These are phyloP conservation scores for Crocuta crocuta DNA, from an alignment of 2,113 vertebrate species.

Conservation along the genomic window DNA sequence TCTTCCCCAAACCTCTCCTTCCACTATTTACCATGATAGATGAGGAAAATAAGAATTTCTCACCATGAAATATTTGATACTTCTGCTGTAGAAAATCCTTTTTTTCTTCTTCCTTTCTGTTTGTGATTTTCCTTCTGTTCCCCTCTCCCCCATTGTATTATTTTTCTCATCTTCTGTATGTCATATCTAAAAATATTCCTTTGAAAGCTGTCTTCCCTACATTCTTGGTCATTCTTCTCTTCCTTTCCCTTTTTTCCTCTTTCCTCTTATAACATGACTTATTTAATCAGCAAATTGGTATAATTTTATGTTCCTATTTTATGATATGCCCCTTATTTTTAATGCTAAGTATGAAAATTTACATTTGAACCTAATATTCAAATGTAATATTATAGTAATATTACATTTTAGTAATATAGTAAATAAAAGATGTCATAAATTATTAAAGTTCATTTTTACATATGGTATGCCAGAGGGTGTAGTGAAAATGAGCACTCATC, in stretches of 20 bases:
- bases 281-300: not conserved
- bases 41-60: not conserved
- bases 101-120: not conserved
- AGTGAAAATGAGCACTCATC: not conserved
- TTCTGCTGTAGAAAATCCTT: not conserved
- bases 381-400: no score
- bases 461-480: not conserved
- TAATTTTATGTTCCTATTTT: slow-evolving; percentile 19
- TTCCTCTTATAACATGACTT: not conserved
- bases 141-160: not conserved
- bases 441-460: slow-evolving; percentile 35
- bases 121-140: not conserved
- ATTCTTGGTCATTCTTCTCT: not conserved
- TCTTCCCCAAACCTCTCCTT: not conserved
- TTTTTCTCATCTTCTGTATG: not conserved
- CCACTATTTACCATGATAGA: not conserved
- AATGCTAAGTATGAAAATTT: slow-evolving; percentile 36
- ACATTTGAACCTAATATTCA: not conserved
- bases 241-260: not conserved
- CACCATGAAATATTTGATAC: not conserved
- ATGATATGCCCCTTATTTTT: not conserved
- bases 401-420: not conserved
- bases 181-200: not conserved
- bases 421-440: not conserved
- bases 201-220: not conserved